Base-by-base conservation (phyloP, 2,888 invertebrate genomes). In the Plagodis pulveraria region DNA sequence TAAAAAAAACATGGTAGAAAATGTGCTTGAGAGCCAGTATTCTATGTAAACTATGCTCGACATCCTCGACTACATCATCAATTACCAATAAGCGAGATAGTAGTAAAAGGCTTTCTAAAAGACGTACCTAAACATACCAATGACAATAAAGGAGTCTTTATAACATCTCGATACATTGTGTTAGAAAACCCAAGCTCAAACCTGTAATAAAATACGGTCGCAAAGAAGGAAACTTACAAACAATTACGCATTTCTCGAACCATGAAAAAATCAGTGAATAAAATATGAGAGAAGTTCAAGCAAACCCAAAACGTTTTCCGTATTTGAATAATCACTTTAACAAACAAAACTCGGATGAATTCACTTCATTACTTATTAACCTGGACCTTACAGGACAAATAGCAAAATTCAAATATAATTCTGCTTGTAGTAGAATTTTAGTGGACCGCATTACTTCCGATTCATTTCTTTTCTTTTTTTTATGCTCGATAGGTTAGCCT, bases 271-370 rank as follows among this genome's bases (percentile, higher is more conserved):
- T 81, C 84, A 73, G 87, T 91, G 89, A 91, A 92, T 92, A 89
- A 92, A 91, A 91, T 91, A 91, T 91, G 86, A 90, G 87, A 75
- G 80, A 89, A 91, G 84, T 90, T 91, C 86, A 87, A 81, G 84
- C 80, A 87, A 87, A 88, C 84, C 88, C 86, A 80, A 89, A 91
- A 87, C 89, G 89, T 88, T 92, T 91, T 91, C 83, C 85, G 84
- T 89, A 91, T 91, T 92, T 92, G 89, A 91, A 92, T 91, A 92
- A 91, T 91, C 89, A 91, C 87, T 90, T 91, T 89, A 88, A 87
- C 89, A 91, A 90, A 91, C 89, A 90, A 89, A 90, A 90, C 86
- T 89, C 84, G 73, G 76, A 77, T 80, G 85, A 87, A 86, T 84
- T 83, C 81, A 77, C 82, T 87, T 91, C 91, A 91, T 92, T 91